Percentiles rank a stretch among this genome's conserved stretches.
Evolutionary conservation across 2,113 vertebrate genomes (phyloP).

Genomic region (Cairina moschata): DNA sequence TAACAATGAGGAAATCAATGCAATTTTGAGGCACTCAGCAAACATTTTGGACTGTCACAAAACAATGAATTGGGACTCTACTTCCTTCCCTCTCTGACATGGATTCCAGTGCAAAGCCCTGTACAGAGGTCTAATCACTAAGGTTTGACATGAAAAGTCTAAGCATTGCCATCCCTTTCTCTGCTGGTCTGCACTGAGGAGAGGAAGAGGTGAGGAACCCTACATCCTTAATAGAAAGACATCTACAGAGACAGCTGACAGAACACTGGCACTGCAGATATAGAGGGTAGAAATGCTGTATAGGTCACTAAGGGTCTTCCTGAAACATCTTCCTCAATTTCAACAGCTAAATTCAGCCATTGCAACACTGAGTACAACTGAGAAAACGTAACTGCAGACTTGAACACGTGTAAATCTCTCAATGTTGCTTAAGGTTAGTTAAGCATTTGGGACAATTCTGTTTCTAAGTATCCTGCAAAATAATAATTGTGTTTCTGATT

Average conservation of each 20-base stretch:
- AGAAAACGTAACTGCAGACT: neutral
- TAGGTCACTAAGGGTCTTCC: neutral
- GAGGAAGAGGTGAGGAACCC: accelerated
- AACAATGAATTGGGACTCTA: neutral
- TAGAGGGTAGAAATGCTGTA: neutral
- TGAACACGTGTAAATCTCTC: neutral
- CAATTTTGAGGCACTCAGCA: neutral
- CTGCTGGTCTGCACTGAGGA: neutral
- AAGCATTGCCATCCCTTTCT: neutral
- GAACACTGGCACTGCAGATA: neutral
- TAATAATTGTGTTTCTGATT: neutral
- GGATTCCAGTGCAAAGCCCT: neutral
- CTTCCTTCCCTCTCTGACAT: neutral
- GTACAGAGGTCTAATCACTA: neutral
- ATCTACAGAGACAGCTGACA: neutral
- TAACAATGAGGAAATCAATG: neutral
- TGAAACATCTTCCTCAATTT: neutral
- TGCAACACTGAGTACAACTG: too few species aligned
- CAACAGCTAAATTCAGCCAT: neutral
- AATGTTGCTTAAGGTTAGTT: neutral
- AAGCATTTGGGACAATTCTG: neutral
- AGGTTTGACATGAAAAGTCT: neutral
- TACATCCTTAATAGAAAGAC: neutral
- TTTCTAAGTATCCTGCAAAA: neutral
- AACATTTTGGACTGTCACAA: neutral